phyloP scores from a whole-genome alignment of 2,113 vertebrate species.

The Bubo scandiacus region DNA sequence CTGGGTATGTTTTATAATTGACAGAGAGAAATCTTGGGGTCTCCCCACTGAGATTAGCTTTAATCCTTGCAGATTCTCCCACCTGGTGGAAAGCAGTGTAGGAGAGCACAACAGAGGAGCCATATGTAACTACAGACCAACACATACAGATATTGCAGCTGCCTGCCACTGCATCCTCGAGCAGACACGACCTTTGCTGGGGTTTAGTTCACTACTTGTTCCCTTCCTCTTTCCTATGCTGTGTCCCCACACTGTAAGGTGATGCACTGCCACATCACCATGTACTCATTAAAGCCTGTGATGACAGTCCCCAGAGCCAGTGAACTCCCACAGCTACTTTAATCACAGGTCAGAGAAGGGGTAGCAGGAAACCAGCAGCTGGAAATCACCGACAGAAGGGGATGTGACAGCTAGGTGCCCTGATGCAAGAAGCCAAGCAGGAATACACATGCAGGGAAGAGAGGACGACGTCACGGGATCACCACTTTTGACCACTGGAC shows the following conservation, averaged over 20 bases:
- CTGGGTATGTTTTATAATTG: background rate
- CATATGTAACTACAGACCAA: background rate
- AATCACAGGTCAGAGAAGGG: background rate
- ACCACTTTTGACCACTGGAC: background rate
- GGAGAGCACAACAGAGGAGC: background rate
- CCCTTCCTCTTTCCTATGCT: background rate
- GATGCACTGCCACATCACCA: background rate
- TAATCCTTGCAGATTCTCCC: background rate
- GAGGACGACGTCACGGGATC: background rate
- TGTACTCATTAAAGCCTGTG: background rate
- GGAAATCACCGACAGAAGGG: background rate
- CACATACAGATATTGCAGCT: background rate
- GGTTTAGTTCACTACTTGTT: background rate
- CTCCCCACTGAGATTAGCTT: background rate
- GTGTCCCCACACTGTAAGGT: background rate
- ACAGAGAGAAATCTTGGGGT: background rate
- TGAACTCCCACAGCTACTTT: background rate
- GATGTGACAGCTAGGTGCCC: background rate
- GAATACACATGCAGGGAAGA: background rate
- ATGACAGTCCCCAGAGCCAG: background rate
- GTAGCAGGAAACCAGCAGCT: background rate
- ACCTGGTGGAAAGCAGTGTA: background rate
- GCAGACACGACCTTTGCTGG: background rate
- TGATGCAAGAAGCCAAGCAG: background rate
- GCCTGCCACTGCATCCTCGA: fast-evolving